phyloP scores from a whole-genome alignment of 2,113 vertebrate species.

The Scomber colias region DNA sequence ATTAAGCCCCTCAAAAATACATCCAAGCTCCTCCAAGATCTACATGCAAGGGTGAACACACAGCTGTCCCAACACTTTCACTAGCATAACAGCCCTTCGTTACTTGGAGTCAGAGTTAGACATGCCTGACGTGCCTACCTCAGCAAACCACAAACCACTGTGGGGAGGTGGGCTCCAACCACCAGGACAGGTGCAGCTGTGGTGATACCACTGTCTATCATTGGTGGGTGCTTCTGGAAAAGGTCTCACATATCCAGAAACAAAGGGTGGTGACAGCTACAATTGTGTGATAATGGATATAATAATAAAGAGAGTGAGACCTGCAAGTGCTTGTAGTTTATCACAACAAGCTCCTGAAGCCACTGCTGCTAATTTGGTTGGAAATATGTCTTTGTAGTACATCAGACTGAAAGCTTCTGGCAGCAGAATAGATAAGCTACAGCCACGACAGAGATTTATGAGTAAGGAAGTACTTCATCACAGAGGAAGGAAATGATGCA shows the following conservation, averaged over 20 bases:
- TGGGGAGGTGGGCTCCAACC: slow-evolving; percentile 47
- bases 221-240: slow-evolving; percentile 5
- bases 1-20: slow-evolving; percentile 20
- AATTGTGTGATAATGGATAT: slow-evolving; percentile 47
- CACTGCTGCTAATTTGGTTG: background rate
- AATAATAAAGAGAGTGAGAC: slow-evolving; percentile 34
- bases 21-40: slow-evolving; percentile 9
- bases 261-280: slow-evolving; percentile 52
- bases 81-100: slow-evolving; percentile 59
- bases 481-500: slow-evolving; percentile 8
- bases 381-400: background rate
- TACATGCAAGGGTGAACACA: slow-evolving; percentile 17
- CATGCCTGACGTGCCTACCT: slow-evolving; percentile 75
- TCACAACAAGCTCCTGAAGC: too few species aligned
- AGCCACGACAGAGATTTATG: background rate
- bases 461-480: background rate
- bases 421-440: slow-evolving; percentile 3
- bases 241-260: slow-evolving; percentile 9
- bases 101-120: slow-evolving; percentile 55
- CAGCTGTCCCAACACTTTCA: slow-evolving; percentile 82
- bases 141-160: slow-evolving; percentile 69
- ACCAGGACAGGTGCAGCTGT: slow-evolving; percentile 74
- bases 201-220: slow-evolving; percentile 41
- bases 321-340: too few species aligned
- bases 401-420: slow-evolving; percentile 1